Evolutionary conservation across 2,113 vertebrate species (phyloP).

Genomic region (Peromyscus californicus): DNA sequence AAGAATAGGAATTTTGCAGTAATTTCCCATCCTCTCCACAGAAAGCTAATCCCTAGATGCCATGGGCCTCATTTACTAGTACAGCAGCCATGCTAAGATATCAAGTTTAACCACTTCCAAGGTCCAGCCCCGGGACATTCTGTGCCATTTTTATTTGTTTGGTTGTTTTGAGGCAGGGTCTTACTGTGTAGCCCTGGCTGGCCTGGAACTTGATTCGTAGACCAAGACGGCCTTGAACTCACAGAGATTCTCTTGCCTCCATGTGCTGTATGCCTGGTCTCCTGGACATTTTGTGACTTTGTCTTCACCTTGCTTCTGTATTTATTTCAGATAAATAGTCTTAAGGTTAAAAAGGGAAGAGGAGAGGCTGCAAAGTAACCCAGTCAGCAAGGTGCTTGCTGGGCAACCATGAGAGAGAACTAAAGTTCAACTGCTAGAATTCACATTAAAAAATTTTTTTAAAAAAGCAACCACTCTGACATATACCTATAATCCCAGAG

Average conservation of each 20-base stretch:
- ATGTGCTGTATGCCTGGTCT: neutral
- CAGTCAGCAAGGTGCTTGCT: neutral
- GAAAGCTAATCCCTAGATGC: neutral
- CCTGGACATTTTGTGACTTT: neutral
- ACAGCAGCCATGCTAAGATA: neutral
- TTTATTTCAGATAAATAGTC: constrained; percentile 39
- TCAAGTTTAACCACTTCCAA: neutral
- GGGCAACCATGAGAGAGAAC: neutral
- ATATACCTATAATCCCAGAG: neutral
- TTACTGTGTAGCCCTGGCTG: neutral
- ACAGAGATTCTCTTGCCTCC: neutral
- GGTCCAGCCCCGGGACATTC: neutral
- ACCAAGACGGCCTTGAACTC: neutral
- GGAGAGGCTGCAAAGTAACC: neutral
- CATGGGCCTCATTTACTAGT: neutral
- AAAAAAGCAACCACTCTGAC: neutral
- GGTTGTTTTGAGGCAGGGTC: neutral
- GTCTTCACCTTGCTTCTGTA: neutral
- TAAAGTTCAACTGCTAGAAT: neutral
- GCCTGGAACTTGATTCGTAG: neutral
- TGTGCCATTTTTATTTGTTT: neutral
- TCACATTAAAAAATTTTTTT: neutral
- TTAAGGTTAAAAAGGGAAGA: neutral
- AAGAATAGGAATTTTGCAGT: neutral
- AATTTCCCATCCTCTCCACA: neutral